Evolutionary conservation across 2,797 vertebrate genomes (phyloP), one percentile per base, ranked within the genome.

Genomic region (Girardinus metallicus): DNA sequence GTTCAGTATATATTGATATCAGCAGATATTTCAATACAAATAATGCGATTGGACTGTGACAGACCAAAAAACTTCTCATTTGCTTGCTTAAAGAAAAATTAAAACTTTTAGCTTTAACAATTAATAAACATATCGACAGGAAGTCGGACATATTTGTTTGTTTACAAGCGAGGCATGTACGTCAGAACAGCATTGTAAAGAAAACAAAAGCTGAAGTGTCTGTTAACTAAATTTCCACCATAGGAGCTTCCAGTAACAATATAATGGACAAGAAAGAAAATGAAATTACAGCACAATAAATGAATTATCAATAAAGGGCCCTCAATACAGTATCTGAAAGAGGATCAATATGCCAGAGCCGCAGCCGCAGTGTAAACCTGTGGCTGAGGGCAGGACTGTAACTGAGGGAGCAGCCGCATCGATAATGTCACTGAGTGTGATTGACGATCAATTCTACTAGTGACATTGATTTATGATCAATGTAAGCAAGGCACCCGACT

Each of bases 231-330:
- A 86, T 94, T 95, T 92, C 86, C 75, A 84, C 86, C 76, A 57
- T 73, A 46, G 87, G 89, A 87, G 76, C 79, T 93, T 94, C 89
- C 91, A 93, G 92, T 91, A 93, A 94, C 93, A 94, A 93, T 85
- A 55, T 77, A 87, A 95, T 89, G 87, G 91, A 94, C 92, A 92
- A 88, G 77, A 90, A 88, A 91, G 92, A 93, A 94, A 95, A 95
- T 95, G 87, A 94, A 95, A 95, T 95, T 95, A 95, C 93, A 94
- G 84, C 85, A 93, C 89, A 92, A 95, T 95, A 95, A 94, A 95
- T 95, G 86, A 95, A 94, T 95, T 93, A 94, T 93, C 93, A 94
- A 95, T 94, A 93, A 77, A 91, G 87, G 91, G 86, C 84, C 89
- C 91, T 94, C 92, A 82, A 95, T 94, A 94, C 88, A 92, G 88